Base-by-base conservation (phyloP, 2,797 vertebrate genomes). In the Oreonectes daqikongensis region DNA sequence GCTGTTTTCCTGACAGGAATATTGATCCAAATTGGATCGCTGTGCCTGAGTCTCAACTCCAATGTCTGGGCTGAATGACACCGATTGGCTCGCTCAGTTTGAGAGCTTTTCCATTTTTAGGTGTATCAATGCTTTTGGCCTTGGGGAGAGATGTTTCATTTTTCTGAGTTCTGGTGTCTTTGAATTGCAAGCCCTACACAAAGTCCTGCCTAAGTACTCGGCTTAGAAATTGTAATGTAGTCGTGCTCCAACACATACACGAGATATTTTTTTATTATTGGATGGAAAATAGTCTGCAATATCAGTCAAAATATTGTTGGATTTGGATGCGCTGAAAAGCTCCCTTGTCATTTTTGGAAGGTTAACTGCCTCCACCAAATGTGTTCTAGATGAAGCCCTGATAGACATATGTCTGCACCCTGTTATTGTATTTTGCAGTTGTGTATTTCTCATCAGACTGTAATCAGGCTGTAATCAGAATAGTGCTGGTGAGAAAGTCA, bases 401-500 rank as follows among this genome's bases (percentile, higher is more conserved):
- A 69, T 42, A 61, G 55, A 44, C 75, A 64, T 50, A 22, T 53
- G 75, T 69, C 75, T 63, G 67, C 67, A 63, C 44, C 46, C 30
- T 77, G 67, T 77, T 69, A 70, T 77, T 77, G 66, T 77, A 53
- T 77, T 70, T 61, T 68, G 66, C 57, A 53, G 57, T 70, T 77
- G 75, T 69, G 75, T 77, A 38, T 60, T 70, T 70, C 67, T 77
- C 67, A 77, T 77, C 75, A 77, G 75, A 50, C 57, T 70, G 67
- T 53, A 70, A 77, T 77, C 75, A 70, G 32, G 5, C 7, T 1
- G 46, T 77, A 77, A 77, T 77, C 75, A 77, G 74, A 60, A 68
- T 76, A 68, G 53, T 26, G 52, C 64, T 76, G 64, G 64, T 59
- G 40, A 60, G 74, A 68, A 40, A 55, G 63, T 75, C 14, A 67